A percentile compares a stretch with the other conserved stretches of the same genome.
Evolutionary conservation across 2,113 vertebrate genomes (phyloP).

Genomic region (Dolichotis patagonum): DNA sequence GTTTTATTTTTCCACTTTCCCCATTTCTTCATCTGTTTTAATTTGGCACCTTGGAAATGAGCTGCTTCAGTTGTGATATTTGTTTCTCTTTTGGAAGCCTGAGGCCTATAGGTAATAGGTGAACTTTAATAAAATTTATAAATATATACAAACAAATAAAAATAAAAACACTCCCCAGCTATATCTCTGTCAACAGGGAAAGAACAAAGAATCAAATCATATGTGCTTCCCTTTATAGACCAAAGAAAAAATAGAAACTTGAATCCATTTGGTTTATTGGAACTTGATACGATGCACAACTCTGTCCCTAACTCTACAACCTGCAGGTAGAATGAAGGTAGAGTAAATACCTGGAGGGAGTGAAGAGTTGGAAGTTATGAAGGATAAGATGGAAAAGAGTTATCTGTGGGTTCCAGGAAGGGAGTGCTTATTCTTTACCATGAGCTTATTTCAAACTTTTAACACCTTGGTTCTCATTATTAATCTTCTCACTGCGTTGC

Average conservation of each 20-base stretch:
- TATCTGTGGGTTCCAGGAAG: not conserved
- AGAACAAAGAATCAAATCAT: not conserved
- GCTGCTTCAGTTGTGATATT: conserved; percentile 48
- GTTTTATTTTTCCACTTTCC: not conserved
- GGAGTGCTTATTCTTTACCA: too few species aligned
- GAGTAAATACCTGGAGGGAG: not conserved
- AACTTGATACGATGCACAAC: not conserved
- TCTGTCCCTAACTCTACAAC: not conserved
- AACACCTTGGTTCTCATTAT: not conserved
- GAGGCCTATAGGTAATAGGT: conserved; percentile 60
- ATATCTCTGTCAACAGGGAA: conserved; percentile 5
- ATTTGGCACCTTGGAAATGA: conserved; percentile 69
- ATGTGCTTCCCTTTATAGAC: not conserved
- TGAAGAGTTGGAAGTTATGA: not conserved
- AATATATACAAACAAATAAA: conserved; percentile 69
- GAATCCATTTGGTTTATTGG: conserved; percentile 4
- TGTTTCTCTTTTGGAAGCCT: conserved; percentile 63
- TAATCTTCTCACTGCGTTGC: too few species aligned
- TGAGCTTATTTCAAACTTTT: not conserved
- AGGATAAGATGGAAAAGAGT: not conserved
- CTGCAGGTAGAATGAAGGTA: not conserved
- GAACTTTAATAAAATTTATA: conserved; percentile 74
- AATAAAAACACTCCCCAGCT: not conserved
- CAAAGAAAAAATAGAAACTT: not conserved
- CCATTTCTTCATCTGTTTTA: conserved; percentile 70